A percentile compares a stretch with the other conserved stretches of the same genome.
Conservation (phyloP, 1,140 invertebrate species). For the Schlechtendalia chinensis region DNA sequence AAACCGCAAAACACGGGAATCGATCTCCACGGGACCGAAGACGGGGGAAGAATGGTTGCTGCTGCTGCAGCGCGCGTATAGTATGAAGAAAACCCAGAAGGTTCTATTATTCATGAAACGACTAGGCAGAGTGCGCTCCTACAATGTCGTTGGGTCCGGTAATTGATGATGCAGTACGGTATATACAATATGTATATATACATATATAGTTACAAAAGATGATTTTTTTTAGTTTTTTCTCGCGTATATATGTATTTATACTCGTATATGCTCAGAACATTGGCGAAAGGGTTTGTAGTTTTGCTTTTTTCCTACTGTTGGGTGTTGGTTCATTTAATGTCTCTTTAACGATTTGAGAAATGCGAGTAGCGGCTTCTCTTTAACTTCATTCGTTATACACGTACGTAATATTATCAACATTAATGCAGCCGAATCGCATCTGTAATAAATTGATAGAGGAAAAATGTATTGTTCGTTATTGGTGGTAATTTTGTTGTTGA, state of each 20-base stretch:
- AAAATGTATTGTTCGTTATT: no score
- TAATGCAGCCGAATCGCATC: no score
- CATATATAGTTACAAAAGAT: constrained; percentile 27
- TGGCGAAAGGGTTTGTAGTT: constrained; percentile 20
- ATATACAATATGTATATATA: no score
- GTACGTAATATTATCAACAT: not conserved
- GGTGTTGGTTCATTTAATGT: not conserved
- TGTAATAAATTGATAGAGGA: no score
- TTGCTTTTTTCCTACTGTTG: constrained; percentile 5
- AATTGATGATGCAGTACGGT: constrained; percentile 42
- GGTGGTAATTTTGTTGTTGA: no score
- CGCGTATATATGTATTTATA: no score
- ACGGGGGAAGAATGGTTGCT: not conserved
- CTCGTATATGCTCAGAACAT: constrained; percentile 5
- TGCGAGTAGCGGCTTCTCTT: constrained; percentile 1
- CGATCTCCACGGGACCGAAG: not conserved
- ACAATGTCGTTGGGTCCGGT: constrained; percentile 42
- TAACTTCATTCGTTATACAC: constrained; percentile 2
- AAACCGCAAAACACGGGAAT: constrained; percentile 35
- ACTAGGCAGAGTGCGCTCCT: not conserved
- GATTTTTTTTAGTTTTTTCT: constrained; percentile 17
- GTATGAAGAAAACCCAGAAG: constrained; percentile 37
- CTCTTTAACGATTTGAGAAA: constrained; percentile 22
- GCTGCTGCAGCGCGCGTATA: not conserved
- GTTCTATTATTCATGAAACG: constrained; percentile 43